Conservation (phyloP, 2,888 invertebrate species). For the Osmoderma eremita region DNA sequence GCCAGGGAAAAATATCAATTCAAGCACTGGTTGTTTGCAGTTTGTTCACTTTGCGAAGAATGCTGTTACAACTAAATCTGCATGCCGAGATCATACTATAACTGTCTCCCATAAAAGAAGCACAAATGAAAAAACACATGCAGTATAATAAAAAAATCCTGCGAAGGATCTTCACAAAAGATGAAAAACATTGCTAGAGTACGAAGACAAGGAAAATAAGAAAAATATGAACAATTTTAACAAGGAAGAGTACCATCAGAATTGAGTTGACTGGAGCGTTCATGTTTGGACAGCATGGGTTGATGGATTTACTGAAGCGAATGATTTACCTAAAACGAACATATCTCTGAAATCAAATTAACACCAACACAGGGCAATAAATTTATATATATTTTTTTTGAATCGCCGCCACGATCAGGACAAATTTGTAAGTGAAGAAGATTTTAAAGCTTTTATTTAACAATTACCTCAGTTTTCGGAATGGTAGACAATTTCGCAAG, state of each 20-base stretch:
- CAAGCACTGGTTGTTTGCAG: conserved; percentile 58
- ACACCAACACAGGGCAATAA: conserved; percentile 75
- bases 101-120: conserved; percentile 78
- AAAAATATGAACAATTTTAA: conserved; percentile 60
- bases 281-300: conserved; percentile 84
- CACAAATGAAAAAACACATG: conserved; percentile 79
- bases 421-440: conserved; percentile 76
- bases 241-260: conserved; percentile 61
- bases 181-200: conserved; percentile 75
- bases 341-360: conserved; percentile 65
- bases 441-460: conserved; percentile 75
- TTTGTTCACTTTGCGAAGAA: conserved; percentile 58
- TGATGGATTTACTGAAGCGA: conserved; percentile 75
- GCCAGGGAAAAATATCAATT: conserved; percentile 56
- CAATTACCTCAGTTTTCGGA: conserved; percentile 78
- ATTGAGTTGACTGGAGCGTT: conserved; percentile 77
- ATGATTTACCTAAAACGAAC: conserved; percentile 65
- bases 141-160: conserved; percentile 78
- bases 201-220: conserved; percentile 64
- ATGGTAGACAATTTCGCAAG: conserved; percentile 78
- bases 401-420: conserved; percentile 78
- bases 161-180: conserved; percentile 78
- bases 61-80: conserved; percentile 53
- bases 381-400: conserved; percentile 75
- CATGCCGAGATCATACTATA: conserved; percentile 62